These are phyloP conservation scores for Pteromalus puparum DNA, from an alignment of 1,140 invertebrate species.

Conservation along the genomic window DNA sequence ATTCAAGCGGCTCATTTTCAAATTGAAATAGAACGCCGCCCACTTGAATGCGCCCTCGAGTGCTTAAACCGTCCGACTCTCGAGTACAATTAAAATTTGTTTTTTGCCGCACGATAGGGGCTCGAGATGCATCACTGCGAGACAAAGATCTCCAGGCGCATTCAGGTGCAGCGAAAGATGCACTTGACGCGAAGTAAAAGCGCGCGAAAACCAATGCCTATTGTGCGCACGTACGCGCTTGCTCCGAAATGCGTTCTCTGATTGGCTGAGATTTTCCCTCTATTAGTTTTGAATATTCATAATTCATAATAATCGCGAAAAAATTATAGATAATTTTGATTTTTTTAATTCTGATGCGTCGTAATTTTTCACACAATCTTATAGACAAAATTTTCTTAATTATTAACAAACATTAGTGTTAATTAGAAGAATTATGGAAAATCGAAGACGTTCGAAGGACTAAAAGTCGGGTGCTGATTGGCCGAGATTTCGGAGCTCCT, in stretches of 20 bases:
- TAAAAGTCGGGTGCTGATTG: not conserved
- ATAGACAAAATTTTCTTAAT: too few relatives aligned
- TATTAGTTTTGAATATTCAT: too few relatives aligned
- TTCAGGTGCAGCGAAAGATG: not conserved
- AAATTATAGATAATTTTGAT: too few relatives aligned
- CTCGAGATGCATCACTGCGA: not conserved
- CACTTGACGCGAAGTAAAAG: not conserved
- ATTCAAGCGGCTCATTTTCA: too few relatives aligned
- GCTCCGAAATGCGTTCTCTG: not conserved
- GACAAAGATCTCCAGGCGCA: not conserved
- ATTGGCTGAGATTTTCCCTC: not conserved
- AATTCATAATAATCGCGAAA: too few relatives aligned
- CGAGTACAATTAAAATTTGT: conserved; percentile 4
- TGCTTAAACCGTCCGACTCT: not conserved
- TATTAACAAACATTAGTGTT: too few relatives aligned
- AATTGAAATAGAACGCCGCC: too few relatives aligned
- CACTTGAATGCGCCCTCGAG: too few relatives aligned
- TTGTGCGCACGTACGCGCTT: not conserved
- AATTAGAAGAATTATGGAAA: too few relatives aligned
- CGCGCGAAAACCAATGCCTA: not conserved
- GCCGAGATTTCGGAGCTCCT: not conserved
- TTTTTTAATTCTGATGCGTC: too few relatives aligned
- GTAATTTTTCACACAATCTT: too few relatives aligned
- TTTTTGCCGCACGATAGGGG: not conserved
- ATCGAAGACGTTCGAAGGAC: not conserved